Percentiles rank a stretch among this genome's conserved stretches.
Evolutionary conservation across 35 echinoderm and acorn worm species (phyloP).

Genomic region (Stichopus chloronotus): DNA sequence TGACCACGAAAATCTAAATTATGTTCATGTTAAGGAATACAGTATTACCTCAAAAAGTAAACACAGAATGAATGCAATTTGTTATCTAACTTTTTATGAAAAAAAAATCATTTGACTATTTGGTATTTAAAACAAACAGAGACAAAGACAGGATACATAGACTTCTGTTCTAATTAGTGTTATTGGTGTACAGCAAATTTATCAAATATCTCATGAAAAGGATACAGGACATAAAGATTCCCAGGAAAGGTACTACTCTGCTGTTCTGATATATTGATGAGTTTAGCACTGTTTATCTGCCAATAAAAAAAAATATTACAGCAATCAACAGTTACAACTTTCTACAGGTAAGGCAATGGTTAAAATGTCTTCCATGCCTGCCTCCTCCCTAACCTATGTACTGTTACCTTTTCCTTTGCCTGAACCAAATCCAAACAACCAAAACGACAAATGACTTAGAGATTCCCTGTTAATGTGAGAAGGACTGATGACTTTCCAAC

Average conservation of each 20-base stretch:
- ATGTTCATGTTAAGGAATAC: not conserved
- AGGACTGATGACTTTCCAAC: too few relatives aligned
- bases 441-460: too few relatives aligned
- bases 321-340: too few relatives aligned
- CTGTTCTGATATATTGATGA: slow-evolving; percentile 18
- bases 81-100: not conserved
- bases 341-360: too few relatives aligned
- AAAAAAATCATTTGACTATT: not conserved
- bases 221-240: slow-evolving; percentile 43
- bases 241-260: not conserved
- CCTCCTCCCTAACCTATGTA: too few relatives aligned
- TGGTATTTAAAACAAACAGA: not conserved
- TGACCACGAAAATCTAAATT: slow-evolving; percentile 64
- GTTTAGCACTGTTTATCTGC: slow-evolving; percentile 31
- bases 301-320: not conserved
- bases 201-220: not conserved
- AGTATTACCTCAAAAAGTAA: not conserved
- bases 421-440: too few relatives aligned
- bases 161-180: too few relatives aligned
- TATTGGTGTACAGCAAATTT: too few relatives aligned
- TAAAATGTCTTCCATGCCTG: too few relatives aligned
- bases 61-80: not conserved
- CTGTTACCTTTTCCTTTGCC: too few relatives aligned
- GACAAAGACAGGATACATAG: not conserved
- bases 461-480: too few relatives aligned